Base-by-base conservation (phyloP, 2,113 vertebrate genomes). In the Pteruthius melanotis region DNA sequence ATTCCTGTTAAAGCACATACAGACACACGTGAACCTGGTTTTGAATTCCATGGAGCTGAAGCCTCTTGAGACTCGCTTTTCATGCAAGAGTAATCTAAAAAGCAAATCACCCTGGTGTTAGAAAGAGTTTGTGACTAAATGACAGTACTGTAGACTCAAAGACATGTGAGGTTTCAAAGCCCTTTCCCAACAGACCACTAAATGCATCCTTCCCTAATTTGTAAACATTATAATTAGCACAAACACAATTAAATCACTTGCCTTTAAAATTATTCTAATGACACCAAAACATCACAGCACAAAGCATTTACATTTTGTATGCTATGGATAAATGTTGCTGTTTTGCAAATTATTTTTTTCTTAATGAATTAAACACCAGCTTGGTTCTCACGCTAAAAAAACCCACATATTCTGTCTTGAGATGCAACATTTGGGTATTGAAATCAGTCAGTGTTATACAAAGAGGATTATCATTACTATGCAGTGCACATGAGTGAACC, bases 161-260 rank as follows among this genome's bases (percentile, higher is more conserved):
- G 92, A 88, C 89, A 47, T 44, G 53, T 0, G 39, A 95, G 79
- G 60, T 93, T 95, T 94, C 86, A 89, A 56, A 90, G 64, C 79
- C 44, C 28, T 44, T 89, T 94, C 80, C 87, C 83, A 72, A 18
- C 0, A 54, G 84, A 86, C 47, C 15, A 22, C 27, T 76, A 80
- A 80, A 52, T 71, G 83, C 71, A 70, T 63, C 26, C 70, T 84
- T 93, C 68, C 26, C 70, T 79, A 83, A 95, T 95, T 84, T 91
- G 95, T 80, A 89, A 96, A 95, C 83, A 54, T 76, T 94, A 69
- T 87, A 93, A 90, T 95, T 84, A 93, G 89, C 54, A 88, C 53
- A 96, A 94, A 92, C 78, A 91, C 82, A 76, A 86, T 87, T 95
- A 80, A 82, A 95, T 87, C 33, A 28, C 49, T 69, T 35, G 53